A percentile compares a stretch with the other conserved stretches of the same genome.
phyloP scores from a whole-genome alignment of 2,113 vertebrate genomes.

The Eulemur rufifrons region DNA sequence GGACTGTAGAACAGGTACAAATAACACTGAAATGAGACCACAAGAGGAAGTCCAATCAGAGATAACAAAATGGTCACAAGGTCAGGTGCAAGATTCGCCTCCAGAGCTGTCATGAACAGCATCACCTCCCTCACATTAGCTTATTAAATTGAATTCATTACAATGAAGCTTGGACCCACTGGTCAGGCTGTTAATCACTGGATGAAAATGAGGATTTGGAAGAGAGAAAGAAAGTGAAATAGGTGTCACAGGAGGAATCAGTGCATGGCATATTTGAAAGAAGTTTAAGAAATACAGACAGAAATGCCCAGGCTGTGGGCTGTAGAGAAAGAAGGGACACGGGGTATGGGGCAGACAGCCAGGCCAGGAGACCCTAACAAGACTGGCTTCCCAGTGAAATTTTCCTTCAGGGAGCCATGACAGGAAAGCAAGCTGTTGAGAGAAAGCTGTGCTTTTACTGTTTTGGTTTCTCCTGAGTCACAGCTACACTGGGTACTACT shows the following conservation, averaged over 20 bases:
- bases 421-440: not conserved
- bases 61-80: not conserved
- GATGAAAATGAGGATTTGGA: not conserved
- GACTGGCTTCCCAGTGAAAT: not conserved
- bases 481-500: not conserved
- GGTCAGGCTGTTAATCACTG: too few species aligned
- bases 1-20: conserved; percentile 95
- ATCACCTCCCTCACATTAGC: not conserved
- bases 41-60: conserved; percentile 1
- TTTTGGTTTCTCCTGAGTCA: not conserved
- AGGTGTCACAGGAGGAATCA: not conserved
- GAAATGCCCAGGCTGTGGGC: not conserved
- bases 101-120: not conserved
- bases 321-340: not conserved
- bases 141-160: not conserved
- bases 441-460: not conserved
- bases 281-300: not conserved
- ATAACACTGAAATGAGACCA: conserved; percentile 88
- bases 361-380: not conserved
- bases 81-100: fast-evolving
- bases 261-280: not conserved
- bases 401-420: not conserved
- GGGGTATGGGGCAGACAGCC: not conserved
- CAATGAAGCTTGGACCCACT: not conserved
- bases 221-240: not conserved